Evolutionary conservation across 2,888 invertebrate species (phyloP), one percentile per base, ranked within the genome.

Genomic region (Phoenoteleia sp.): DNA sequence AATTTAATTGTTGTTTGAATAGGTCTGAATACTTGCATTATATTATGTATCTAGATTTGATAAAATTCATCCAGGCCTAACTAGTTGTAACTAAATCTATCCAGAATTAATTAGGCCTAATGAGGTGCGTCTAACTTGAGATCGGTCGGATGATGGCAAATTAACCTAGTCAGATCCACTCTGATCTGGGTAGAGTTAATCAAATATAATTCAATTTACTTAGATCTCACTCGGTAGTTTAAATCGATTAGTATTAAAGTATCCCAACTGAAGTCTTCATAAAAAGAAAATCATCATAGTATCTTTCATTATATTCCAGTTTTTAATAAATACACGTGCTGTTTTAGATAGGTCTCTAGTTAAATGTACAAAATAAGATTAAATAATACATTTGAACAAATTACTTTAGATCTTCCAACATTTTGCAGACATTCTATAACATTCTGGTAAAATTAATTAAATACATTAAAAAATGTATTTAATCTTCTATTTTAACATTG

Each of bases 1-100:
- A 72, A 72, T 60, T 49, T 72, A 47, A 64, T n/a, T n/a, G n/a
- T 64, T 64, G 52, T 64, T 29, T n/a, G 29, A 64, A 45, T 64
- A 11, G 60, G 45, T 39, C 56, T 29, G 56, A 56, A 56, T 39
- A 7, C 33, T 21, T 25, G 13, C 58, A 58, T 23, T 58, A 27
- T 27, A 21, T 52, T 13, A 36, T 19, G 29, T 19, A 36, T 42
- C 29, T 64, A 52, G 42, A 54, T 74, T 42, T 42, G 75, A 52
- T 74, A 60, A 74, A 62, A 62, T 74, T 60, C 45, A 23, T 52
- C 49, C 36, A 52, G 52, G 33, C 47, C 36, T 54, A 54, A 56
- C 47, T 72, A 60, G 49, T 27, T 66, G 64, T 56, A 75, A 75
- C 75, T 56, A 66, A 45, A 75, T 66, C 36, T 33, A 11, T 6